Evolutionary conservation across 1,140 invertebrate species (phyloP).

Genomic region (Augochlora pura): DNA sequence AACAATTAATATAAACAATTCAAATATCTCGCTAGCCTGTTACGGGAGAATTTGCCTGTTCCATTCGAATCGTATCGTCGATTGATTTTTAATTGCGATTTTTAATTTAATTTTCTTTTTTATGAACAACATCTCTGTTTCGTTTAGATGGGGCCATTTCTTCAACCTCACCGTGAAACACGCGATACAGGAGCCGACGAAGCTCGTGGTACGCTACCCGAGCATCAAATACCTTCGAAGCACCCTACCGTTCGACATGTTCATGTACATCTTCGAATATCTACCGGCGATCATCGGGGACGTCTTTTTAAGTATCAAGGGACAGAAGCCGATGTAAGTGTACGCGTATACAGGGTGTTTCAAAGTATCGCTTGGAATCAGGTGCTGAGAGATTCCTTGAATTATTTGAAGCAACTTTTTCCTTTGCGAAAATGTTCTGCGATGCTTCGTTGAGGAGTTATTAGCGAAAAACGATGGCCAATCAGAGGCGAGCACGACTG

Average conservation of each 20-base stretch:
- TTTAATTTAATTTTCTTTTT: no score
- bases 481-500: no score
- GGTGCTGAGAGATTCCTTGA: no score
- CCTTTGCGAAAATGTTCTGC: no score
- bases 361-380: no score
- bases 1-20: not conserved
- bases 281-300: constrained; percentile 91
- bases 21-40: no score
- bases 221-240: constrained; percentile 89
- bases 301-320: constrained; percentile 84
- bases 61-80: no score
- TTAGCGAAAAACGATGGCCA: no score
- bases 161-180: constrained; percentile 85
- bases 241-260: constrained; percentile 86
- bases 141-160: constrained; percentile 90
- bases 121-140: not conserved
- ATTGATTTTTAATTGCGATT: no score
- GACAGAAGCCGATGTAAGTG: constrained; percentile 89
- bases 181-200: constrained; percentile 87
- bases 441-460: no score
- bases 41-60: no score
- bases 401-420: no score
- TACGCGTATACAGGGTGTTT: not conserved
- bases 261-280: constrained; percentile 87
- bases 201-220: constrained; percentile 93